Conservation (phyloP, 2,888 invertebrate species). For the Agrypnus murinus region DNA sequence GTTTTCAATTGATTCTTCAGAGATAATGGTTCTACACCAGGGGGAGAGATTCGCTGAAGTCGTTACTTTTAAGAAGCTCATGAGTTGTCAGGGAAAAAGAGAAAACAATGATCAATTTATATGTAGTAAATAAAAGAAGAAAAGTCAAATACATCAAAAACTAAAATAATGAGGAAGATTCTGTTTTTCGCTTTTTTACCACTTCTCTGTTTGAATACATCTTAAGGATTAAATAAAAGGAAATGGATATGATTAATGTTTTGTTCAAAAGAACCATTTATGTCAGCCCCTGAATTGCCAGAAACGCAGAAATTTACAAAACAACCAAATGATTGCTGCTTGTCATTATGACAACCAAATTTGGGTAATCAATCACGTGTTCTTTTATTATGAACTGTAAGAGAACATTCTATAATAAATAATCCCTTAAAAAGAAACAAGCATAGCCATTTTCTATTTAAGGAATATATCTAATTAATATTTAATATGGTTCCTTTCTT, state of each 20-base stretch:
- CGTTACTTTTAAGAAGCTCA: slow-evolving; percentile 12
- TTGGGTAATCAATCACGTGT: slow-evolving; percentile 16
- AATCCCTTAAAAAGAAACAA: background rate
- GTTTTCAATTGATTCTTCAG: slow-evolving; percentile 55
- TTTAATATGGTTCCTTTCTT: too few species aligned
- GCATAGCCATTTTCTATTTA: too few species aligned
- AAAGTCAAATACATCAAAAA: too few species aligned
- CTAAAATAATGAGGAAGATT: too few species aligned
- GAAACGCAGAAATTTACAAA: slow-evolving; percentile 18
- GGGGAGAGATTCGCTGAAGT: slow-evolving; percentile 28
- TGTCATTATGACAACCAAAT: slow-evolving; percentile 14
- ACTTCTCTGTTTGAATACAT: background rate
- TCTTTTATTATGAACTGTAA: slow-evolving; percentile 9
- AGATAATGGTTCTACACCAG: slow-evolving; percentile 49
- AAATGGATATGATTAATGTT: slow-evolving; percentile 21
- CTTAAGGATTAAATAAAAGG: slow-evolving; percentile 17
- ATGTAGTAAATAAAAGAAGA: slow-evolving; percentile 7
- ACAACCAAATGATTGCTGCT: slow-evolving; percentile 14
- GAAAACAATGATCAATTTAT: slow-evolving; percentile 2
- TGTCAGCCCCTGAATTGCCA: slow-evolving; percentile 18
- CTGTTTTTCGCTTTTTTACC: background rate
- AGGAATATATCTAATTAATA: too few species aligned
- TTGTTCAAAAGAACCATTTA: slow-evolving; percentile 12
- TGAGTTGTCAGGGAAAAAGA: background rate
- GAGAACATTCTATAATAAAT: slow-evolving; percentile 12